These are phyloP conservation scores for Serrognathus titanus DNA, from an alignment of 2,888 invertebrate species.

Conservation along the genomic window DNA sequence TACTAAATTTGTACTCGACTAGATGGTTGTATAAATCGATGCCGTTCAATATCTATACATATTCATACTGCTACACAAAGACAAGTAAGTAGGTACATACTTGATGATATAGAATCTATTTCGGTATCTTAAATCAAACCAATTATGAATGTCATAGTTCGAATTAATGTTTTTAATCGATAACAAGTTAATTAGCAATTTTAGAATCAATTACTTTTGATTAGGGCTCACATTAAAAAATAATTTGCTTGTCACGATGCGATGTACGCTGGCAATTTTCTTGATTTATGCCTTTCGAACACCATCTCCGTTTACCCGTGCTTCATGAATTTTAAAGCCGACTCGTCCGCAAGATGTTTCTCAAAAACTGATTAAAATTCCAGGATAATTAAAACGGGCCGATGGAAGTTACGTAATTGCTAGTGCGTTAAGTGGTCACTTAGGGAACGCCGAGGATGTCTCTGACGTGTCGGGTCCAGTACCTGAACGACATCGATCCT, in stretches of 20 bases:
- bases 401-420: slow-evolving; percentile 5
- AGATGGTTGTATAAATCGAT: too few relatives aligned
- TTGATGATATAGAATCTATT: too few relatives aligned
- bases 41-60: too few relatives aligned
- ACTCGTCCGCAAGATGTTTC: not conserved
- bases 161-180: too few relatives aligned
- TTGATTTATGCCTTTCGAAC: not conserved
- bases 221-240: not conserved
- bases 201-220: too few relatives aligned
- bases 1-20: too few relatives aligned
- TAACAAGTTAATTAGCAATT: too few relatives aligned
- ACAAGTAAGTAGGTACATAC: too few relatives aligned
- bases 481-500: slow-evolving; percentile 95
- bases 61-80: too few relatives aligned
- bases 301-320: not conserved
- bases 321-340: not conserved
- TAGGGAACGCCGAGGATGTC: slow-evolving; percentile 45
- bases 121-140: too few relatives aligned
- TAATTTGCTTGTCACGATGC: not conserved
- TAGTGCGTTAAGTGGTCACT: slow-evolving; percentile 4
- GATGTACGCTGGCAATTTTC: too few relatives aligned
- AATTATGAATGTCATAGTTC: too few relatives aligned
- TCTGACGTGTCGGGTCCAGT: slow-evolving; percentile 91
- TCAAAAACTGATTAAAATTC: not conserved
- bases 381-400: slow-evolving; percentile 1